phyloP scores from a whole-genome alignment of 2,113 vertebrate species.

The Riparia riparia region DNA sequence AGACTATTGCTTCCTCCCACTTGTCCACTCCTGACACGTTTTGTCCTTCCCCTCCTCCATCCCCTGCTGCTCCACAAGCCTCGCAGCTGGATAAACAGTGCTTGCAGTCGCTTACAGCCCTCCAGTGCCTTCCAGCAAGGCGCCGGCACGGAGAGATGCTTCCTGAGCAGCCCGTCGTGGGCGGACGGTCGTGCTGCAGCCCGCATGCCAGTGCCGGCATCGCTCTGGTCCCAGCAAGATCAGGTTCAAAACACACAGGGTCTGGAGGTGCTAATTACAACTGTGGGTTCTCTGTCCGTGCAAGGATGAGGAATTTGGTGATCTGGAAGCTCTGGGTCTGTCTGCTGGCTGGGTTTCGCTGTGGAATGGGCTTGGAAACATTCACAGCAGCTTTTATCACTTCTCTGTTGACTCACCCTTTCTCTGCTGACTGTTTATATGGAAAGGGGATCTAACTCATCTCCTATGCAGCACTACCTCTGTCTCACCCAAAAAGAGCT shows the following conservation, averaged over 20 bases:
- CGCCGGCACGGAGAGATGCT: not conserved
- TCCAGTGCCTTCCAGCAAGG: not conserved
- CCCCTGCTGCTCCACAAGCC: not conserved
- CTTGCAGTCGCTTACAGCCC: not conserved
- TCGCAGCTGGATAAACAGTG: conserved; percentile 50
- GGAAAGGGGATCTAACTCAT: not conserved
- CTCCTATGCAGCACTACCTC: not conserved
- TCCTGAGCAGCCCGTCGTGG: not conserved
- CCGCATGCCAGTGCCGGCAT: not conserved
- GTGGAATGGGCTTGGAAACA: not conserved
- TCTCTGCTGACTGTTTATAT: not conserved
- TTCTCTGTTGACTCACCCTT: not conserved
- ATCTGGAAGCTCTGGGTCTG: not conserved
- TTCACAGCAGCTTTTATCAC: not conserved
- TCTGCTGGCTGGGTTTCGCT: not conserved
- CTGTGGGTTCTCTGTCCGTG: not conserved
- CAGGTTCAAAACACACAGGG: not conserved
- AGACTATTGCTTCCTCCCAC: conserved; percentile 40
- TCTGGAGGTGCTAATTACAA: not conserved
- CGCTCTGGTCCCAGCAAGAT: not conserved
- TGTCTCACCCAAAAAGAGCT: not conserved
- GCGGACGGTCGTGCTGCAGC: not conserved
- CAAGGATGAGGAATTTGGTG: not conserved
- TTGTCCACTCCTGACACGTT: not conserved
- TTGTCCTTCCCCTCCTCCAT: not conserved